These are phyloP conservation scores for Willowsia nigromaculata DNA, from an alignment of 2,888 invertebrate species.

Conservation along the genomic window DNA sequence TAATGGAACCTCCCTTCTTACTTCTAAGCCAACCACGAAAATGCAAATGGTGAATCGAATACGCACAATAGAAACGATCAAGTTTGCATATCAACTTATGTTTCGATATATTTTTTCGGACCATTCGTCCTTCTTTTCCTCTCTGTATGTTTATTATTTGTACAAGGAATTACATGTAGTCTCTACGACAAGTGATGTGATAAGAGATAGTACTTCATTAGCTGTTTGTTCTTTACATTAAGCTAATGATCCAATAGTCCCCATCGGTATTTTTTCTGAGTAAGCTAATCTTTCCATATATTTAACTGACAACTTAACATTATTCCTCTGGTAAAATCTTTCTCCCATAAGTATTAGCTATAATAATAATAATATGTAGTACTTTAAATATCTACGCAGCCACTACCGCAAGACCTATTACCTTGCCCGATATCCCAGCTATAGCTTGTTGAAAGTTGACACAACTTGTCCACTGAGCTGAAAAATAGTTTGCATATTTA, in stretches of 20 bases:
- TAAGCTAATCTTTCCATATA: neutral
- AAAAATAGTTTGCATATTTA: neutral
- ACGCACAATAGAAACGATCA: neutral
- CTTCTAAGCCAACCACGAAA: neutral
- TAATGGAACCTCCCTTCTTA: neutral
- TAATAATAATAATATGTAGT: too few relatives aligned
- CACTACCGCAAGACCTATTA: neutral
- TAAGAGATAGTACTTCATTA: constrained; percentile 2
- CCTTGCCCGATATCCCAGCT: neutral
- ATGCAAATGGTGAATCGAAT: neutral
- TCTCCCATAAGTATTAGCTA: too few relatives aligned
- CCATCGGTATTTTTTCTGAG: neutral
- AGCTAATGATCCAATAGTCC: neutral
- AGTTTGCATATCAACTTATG: neutral
- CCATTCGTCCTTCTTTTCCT: too few relatives aligned
- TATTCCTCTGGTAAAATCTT: too few relatives aligned
- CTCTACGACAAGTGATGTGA: neutral
- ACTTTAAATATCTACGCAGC: too few relatives aligned
- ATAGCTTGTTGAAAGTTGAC: too few relatives aligned
- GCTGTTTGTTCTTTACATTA: neutral
- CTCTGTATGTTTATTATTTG: constrained; percentile 6
- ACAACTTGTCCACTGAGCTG: constrained; percentile 14
- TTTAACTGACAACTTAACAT: too few relatives aligned
- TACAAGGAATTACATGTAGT: neutral
- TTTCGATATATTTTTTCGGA: too few relatives aligned